These are phyloP conservation scores for Bellardia pandia DNA, from an alignment of 2,888 invertebrate species.

Conservation along the genomic window DNA sequence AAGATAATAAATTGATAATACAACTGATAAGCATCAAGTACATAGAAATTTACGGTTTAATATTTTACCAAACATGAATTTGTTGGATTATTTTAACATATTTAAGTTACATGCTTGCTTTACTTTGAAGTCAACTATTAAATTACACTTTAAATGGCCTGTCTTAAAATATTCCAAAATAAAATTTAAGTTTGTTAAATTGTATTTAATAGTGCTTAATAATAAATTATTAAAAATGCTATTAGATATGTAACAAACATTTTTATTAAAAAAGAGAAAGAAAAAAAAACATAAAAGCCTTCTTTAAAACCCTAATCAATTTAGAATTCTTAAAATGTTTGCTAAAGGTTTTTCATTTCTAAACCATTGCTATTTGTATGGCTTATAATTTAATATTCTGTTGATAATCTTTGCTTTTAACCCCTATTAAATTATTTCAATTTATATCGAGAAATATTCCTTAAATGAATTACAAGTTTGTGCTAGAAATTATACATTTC, in stretches of 20 bases:
- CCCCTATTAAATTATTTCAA: conserved; percentile 31
- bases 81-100: background rate
- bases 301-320: background rate
- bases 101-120: background rate
- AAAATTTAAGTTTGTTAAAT: background rate
- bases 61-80: background rate
- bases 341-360: background rate
- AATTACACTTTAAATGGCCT: background rate
- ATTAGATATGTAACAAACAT: too few relatives aligned
- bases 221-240: background rate
- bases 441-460: conserved; percentile 21
- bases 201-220: background rate
- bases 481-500: background rate
- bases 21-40: too few relatives aligned
- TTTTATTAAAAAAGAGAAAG: too few relatives aligned
- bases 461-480: conserved; percentile 34
- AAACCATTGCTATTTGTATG: background rate
- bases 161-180: background rate
- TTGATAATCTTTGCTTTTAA: conserved; percentile 15
- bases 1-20: too few relatives aligned
- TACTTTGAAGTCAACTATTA: background rate
- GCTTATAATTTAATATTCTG: background rate
- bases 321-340: background rate
- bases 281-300: background rate
- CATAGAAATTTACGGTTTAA: too few relatives aligned